phyloP scores from a whole-genome alignment of 2,797 vertebrate genomes.

The Eremophila alpestris region DNA sequence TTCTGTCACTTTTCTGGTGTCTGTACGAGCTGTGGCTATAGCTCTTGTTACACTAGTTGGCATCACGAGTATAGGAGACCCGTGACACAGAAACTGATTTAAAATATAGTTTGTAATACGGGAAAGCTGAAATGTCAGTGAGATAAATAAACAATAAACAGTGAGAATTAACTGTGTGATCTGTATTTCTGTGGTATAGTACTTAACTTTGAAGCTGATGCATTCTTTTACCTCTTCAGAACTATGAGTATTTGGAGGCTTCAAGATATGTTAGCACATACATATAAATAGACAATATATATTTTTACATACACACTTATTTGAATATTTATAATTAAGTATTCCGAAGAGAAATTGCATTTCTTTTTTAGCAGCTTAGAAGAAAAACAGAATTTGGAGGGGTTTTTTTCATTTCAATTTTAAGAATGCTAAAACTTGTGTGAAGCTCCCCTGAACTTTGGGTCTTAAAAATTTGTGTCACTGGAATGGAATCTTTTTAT shows the following conservation, averaged over 20 bases:
- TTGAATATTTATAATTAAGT: neutral
- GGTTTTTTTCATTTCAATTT: fast-evolving
- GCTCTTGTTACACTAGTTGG: fast-evolving
- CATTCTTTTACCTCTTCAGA: neutral
- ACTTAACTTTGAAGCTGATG: neutral
- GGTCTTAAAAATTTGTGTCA: neutral
- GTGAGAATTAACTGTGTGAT: neutral
- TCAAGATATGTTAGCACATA: neutral
- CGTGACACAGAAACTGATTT: neutral
- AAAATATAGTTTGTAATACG: neutral
- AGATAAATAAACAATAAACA: neutral
- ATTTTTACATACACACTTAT: neutral
- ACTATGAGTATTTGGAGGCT: neutral
- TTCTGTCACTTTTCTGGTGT: neutral
- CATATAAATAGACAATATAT: neutral
- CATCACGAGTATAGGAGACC: neutral
- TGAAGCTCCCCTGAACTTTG: neutral
- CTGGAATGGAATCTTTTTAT: neutral
- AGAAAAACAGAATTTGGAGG: neutral
- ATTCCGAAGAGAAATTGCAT: neutral
- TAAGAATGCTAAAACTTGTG: neutral
- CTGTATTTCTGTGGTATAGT: neutral
- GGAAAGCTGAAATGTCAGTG: neutral
- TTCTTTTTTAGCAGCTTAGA: neutral
- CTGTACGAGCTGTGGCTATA: neutral